These are phyloP conservation scores for Globia sparganii DNA, from an alignment of 2,888 invertebrate genomes.

Conservation along the genomic window DNA sequence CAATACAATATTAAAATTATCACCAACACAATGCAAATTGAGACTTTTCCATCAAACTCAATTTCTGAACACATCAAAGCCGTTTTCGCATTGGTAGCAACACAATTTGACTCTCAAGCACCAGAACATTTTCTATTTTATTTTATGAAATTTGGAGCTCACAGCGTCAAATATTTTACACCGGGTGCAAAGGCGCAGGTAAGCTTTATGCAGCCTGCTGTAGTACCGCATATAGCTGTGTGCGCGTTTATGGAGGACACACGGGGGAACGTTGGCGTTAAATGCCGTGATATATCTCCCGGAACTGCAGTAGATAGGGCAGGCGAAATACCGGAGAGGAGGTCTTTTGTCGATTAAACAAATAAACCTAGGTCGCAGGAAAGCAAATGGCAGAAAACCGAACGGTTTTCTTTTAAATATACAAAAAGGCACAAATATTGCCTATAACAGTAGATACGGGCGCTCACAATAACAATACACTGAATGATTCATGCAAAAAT, in stretches of 20 bases:
- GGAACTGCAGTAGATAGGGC: constrained; percentile 71
- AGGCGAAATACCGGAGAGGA: constrained; percentile 52
- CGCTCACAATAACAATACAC: constrained; percentile 31
- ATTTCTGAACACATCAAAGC: constrained; percentile 31
- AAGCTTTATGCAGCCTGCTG: constrained; percentile 66
- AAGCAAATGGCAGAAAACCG: background rate
- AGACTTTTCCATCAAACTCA: constrained; percentile 17
- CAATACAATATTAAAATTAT: constrained; percentile 5
- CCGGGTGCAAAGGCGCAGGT: constrained; percentile 67
- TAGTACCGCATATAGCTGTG: constrained; percentile 60
- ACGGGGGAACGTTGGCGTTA: constrained; percentile 68
- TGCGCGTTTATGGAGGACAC: constrained; percentile 65
- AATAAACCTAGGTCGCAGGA: constrained; percentile 20
- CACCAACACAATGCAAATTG: constrained; percentile 18
- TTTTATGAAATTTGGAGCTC: constrained; percentile 64
- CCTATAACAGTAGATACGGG: background rate
- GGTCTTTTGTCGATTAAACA: constrained; percentile 50
- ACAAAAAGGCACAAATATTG: background rate
- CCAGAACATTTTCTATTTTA: constrained; percentile 59
- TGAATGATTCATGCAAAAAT: constrained; percentile 53
- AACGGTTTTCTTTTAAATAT: background rate
- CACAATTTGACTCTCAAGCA: constrained; percentile 55
- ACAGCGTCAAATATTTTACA: constrained; percentile 67
- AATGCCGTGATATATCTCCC: constrained; percentile 73
- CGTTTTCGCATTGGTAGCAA: constrained; percentile 36